A percentile compares a stretch with the other conserved stretches of the same genome.
These are phyloP conservation scores for Cossypha heuglini DNA, from an alignment of 2,797 vertebrate species.

Conservation along the genomic window DNA sequence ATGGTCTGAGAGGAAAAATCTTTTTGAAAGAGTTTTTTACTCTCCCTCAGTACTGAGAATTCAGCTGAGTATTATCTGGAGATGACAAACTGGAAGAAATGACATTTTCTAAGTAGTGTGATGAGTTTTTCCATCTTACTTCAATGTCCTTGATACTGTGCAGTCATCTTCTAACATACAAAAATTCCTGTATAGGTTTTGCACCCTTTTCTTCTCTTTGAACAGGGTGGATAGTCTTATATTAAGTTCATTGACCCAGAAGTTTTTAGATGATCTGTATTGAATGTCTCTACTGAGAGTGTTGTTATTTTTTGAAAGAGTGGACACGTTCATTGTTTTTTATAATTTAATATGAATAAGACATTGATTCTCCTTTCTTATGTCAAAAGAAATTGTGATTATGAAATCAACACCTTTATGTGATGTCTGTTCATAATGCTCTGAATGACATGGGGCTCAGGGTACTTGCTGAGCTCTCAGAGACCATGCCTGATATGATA, in stretches of 20 bases:
- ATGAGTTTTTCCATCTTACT: not conserved
- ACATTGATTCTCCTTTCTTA: not conserved
- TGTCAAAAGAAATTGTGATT: not conserved
- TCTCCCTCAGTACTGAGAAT: not conserved
- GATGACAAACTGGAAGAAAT: not conserved
- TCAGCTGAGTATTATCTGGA: not conserved
- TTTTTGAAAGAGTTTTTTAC: not conserved
- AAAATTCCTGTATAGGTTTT: not conserved
- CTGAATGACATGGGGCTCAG: not conserved
- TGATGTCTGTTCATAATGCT: not conserved
- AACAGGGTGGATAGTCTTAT: not conserved
- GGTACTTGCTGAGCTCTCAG: not conserved
- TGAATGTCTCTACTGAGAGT: not conserved
- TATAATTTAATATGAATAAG: not conserved
- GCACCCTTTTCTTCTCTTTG: not conserved
- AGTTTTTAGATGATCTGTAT: not conserved
- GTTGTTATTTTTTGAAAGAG: not conserved
- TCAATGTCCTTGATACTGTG: not conserved
- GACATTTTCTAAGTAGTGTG: not conserved
- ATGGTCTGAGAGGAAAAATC: fast-evolving
- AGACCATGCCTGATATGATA: not conserved
- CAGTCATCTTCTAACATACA: not conserved
- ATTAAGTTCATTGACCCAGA: not conserved
- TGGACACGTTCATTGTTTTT: not conserved
- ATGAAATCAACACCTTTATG: not conserved